Evolutionary conservation across 2,113 vertebrate species (phyloP).

Genomic region (Mormyrus iriodes): DNA sequence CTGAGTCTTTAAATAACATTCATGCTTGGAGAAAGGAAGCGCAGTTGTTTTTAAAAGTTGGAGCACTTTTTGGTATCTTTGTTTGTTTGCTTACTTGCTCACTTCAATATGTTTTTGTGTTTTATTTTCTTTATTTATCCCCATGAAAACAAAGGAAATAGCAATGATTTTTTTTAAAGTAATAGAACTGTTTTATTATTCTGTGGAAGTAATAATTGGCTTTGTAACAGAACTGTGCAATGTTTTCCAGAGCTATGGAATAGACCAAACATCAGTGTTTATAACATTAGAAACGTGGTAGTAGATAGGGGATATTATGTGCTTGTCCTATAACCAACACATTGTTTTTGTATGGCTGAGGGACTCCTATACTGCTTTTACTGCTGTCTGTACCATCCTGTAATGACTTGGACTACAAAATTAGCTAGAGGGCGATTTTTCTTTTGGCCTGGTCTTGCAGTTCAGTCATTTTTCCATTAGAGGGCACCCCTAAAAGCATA

Average conservation of each 20-base stretch:
- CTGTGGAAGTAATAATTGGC: background rate
- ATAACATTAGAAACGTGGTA: background rate
- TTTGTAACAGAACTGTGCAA: background rate
- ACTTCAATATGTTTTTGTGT: background rate
- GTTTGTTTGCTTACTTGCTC: background rate
- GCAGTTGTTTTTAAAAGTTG: background rate
- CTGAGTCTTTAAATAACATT: background rate
- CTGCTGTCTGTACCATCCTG: background rate
- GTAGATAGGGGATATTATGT: background rate
- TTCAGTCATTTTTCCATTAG: conserved; percentile 11
- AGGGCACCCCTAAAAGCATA: background rate
- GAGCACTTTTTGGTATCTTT: background rate
- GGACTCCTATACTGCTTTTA: background rate
- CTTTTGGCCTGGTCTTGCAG: background rate
- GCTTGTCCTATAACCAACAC: background rate
- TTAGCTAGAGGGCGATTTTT: background rate
- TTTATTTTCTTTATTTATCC: background rate
- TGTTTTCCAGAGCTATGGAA: background rate
- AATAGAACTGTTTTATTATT: background rate
- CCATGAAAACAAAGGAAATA: background rate
- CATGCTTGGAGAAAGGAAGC: background rate
- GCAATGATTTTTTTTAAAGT: background rate
- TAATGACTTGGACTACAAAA: background rate
- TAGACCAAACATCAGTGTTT: background rate
- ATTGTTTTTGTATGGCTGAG: background rate